Conservation (phyloP, 2,888 invertebrate species). For the Mesorhabditis spiculigera region DNA sequence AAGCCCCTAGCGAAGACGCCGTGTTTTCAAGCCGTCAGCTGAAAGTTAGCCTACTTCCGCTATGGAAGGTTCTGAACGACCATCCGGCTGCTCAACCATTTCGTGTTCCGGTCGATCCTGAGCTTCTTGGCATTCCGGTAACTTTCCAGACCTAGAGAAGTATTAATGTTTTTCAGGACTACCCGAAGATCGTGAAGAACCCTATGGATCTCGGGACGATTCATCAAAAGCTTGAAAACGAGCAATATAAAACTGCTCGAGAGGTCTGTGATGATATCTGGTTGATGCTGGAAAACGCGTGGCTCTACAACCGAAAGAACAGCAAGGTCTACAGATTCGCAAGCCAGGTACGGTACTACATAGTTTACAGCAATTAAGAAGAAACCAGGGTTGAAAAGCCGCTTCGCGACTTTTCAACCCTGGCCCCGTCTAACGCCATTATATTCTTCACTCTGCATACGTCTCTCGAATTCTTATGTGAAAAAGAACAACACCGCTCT, state of each 20-base stretch:
- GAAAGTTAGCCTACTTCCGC: slow-evolving; percentile 72
- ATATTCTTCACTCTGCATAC: no score
- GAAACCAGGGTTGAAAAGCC: no score
- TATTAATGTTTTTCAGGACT: slow-evolving; percentile 33
- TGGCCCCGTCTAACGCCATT: no score
- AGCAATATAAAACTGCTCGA: slow-evolving; percentile 94
- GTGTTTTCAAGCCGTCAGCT: no score
- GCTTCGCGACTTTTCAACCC: no score
- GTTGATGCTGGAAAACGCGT: slow-evolving; percentile 99
- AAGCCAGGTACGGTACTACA: slow-evolving; percentile 74
- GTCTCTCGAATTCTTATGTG: no score
- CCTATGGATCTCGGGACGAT: slow-evolving; percentile 95
- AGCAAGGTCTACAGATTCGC: slow-evolving; percentile 95
- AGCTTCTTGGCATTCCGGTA: slow-evolving; percentile 64
- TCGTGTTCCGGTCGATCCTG: slow-evolving; percentile 92
- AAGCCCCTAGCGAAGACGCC: no score
- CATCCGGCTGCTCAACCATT: slow-evolving; percentile 93
- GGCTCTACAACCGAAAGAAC: slow-evolving; percentile 97
- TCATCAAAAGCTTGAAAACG: slow-evolving; percentile 83
- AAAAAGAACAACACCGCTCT: no score
- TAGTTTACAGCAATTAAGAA: no score
- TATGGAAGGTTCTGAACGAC: slow-evolving; percentile 83
- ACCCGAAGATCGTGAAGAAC: slow-evolving; percentile 68
- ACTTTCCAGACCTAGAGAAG: slow-evolving; percentile 26
- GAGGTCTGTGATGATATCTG: slow-evolving; percentile 98